A percentile compares a stretch with the other conserved stretches of the same genome.
Evolutionary conservation across 2,797 vertebrate genomes (phyloP).

Genomic region (Tenualosa ilisha): DNA sequence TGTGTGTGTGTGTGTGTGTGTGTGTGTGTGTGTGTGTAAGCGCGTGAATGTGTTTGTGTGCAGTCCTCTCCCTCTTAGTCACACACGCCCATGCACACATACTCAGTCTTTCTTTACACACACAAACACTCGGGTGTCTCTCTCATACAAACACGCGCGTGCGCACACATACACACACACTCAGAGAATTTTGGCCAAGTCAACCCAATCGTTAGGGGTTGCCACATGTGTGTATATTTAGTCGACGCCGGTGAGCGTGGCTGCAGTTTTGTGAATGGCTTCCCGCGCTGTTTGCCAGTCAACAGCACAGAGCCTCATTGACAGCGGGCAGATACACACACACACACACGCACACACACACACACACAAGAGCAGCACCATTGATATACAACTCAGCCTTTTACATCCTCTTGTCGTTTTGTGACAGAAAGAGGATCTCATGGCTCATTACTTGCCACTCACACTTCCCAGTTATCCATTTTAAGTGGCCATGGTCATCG

Average conservation of each 20-base stretch:
- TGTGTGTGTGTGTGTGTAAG: conserved; percentile 43
- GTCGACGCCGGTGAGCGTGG: conserved; percentile 48
- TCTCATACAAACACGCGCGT: conserved; percentile 25
- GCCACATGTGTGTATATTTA: conserved; percentile 65
- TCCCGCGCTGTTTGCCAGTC: conserved; percentile 39
- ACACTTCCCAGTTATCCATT: not conserved
- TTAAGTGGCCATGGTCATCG: conserved; percentile 6
- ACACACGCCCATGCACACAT: not conserved
- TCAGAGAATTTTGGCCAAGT: conserved; percentile 55
- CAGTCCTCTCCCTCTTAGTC: not conserved
- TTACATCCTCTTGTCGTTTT: not conserved
- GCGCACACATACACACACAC: conserved; percentile 18
- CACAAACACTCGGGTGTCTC: conserved; percentile 10
- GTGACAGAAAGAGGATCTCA: too few relatives aligned
- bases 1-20: conserved; percentile 33
- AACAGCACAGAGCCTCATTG: conserved; percentile 11
- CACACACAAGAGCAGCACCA: conserved; percentile 5
- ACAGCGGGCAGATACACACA: conserved; percentile 14
- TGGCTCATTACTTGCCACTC: not conserved
- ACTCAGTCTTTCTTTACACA: not conserved
- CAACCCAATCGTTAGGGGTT: conserved; percentile 68
- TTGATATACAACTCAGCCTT: not conserved
- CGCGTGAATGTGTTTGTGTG: conserved; percentile 22
- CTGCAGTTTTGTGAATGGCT: conserved; percentile 55
- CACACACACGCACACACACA: not conserved